Evolutionary conservation across 2,888 invertebrate genomes (phyloP), one percentile per base, ranked within the genome.

Genomic region (Lagria hirta): DNA sequence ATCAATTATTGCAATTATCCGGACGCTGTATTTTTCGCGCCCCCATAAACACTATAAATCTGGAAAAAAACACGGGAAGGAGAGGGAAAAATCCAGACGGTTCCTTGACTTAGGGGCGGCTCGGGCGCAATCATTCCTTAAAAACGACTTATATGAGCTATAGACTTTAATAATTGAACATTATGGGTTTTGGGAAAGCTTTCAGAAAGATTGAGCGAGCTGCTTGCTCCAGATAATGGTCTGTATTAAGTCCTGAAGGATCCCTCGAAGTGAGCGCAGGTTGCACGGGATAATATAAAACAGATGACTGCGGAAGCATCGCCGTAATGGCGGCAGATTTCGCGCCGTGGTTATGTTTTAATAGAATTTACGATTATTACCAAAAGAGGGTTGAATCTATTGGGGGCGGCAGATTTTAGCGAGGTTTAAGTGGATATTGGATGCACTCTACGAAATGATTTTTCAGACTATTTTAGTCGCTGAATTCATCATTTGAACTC

Each of bases 331-430:
- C 68, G 69, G 72, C 72, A 73, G 72, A 73, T 73, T 72, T 72
- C 70, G 67, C 71, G 71, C 71, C 67, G 72, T 71, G 73, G 71
- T 73, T 73, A 73, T 73, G 73, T 72, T 73, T 73, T 73, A 73
- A 73, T 72, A 72, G 72, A 72, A 73, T 73, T 73, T 73, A 73
- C 73, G 73, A 67, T 71, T 72, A 72, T 72, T 69, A 69, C 70
- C 60, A 64, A 50, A 57, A 64, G 66, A 63, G 66, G 63, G 65
- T 48, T 43, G 48, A 48, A 48, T 4, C n/a, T 18, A 41, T 33
- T 20, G 65, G 54, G 59, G 52, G 54, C 36, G 62, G 65, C 65
- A 66, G 67, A 68, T 66, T 66, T 66, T 61, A 65, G 62, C 61
- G 58, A 51, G 56, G 55, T 64, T 68, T 65, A 66, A 67, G 65